Evolutionary conservation across 2,113 vertebrate species (phyloP), one percentile per base, ranked within the genome.

Genomic region (Zosterops lateralis): DNA sequence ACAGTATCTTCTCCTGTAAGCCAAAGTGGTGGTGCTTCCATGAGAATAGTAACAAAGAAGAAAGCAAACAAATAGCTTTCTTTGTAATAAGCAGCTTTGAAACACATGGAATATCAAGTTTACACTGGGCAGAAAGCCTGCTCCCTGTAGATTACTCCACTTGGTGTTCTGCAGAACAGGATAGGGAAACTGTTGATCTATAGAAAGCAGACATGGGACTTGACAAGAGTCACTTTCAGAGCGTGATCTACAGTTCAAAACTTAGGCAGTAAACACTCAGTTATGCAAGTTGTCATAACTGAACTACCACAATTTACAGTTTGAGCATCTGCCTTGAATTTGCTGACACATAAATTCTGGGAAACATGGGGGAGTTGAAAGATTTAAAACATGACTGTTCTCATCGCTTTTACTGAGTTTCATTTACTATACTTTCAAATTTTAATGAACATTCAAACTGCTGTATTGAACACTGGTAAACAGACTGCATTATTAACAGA

Each of bases 301-400:
- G 40, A 95, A 8, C 64, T 77, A 57, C 34, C 1, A 3, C 38
- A 66, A 26, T 56, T 62, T 42, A 66, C 10, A 62, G 31, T 62
- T 53, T 81, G 68, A 90, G 72, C 40, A 84, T 53, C 47, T 86
- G 75, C 54, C 68, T 56, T 86, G 72, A 93, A 91, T 94, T 88
- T 95, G 51, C 88, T 86, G 65, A 54, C 56, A 64, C 25, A 76
- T 79, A 67, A 85, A 79, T 90, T 70, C 68, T 86, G 68, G n/a
- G 44, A 90, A 87, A 58, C 44, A 28, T 6, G 15, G 65, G 17
- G 16, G 32, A 92, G 29, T 36, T 77, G 60, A 70, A 76, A 83
- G 34, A 76, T 64, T 58, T 90, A 71, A 94, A 94, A 47, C 15
- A 0, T 51, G 38, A 77, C 8, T 32, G 13, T 84, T 86, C 53